Base-by-base conservation (phyloP, 92 coral and sea anemone genomes). In the Scolanthus callimorphus region DNA sequence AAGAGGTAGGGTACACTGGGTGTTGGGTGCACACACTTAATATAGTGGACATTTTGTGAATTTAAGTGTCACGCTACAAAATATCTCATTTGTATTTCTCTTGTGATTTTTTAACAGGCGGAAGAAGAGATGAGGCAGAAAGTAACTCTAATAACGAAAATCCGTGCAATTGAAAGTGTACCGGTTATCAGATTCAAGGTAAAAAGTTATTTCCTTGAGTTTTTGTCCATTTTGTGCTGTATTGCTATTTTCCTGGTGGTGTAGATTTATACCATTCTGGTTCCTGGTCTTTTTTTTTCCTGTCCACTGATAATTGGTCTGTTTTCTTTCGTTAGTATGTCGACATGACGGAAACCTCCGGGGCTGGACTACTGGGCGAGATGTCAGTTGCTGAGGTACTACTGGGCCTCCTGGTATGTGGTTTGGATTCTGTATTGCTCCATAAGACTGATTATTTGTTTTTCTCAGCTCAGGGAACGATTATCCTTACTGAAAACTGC, bases 141-240 rank as follows among this genome's bases (percentile, higher is more conserved):
- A 66, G 94, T 84, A 0, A 85, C 96, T 17, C 62, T 92, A 49
- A 92, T 92, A 25, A 94, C 98, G 20, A 92, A 92, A 65, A 92
- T 92, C n/a, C 88, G 96, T 55, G 98, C 98, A 31, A 92, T 92
- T 13, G 98, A 92, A 64, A 92, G 96, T 65, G 98, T 88, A 0
- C 98, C 98, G 1, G 98, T 92, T n/a, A 92, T 92, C 20, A 75
- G 98, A 59, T 92, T 88, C 31, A 92, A 92, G 92, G 98, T 92
- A 55, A 57, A n/a, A n/a, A n/a, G n/a, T n/a, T n/a, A n/a, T n/a
- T n/a, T n/a, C n/a, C n/a, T n/a, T n/a, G n/a, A n/a, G n/a, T n/a
- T n/a, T n/a, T n/a, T n/a, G n/a, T n/a, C n/a, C n/a, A n/a, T n/a
- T n/a, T n/a, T n/a, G n/a, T n/a, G n/a, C n/a, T n/a, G n/a, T n/a